Conservation (phyloP, 1,140 invertebrate species). For the Thaumatotibia leucotreta region DNA sequence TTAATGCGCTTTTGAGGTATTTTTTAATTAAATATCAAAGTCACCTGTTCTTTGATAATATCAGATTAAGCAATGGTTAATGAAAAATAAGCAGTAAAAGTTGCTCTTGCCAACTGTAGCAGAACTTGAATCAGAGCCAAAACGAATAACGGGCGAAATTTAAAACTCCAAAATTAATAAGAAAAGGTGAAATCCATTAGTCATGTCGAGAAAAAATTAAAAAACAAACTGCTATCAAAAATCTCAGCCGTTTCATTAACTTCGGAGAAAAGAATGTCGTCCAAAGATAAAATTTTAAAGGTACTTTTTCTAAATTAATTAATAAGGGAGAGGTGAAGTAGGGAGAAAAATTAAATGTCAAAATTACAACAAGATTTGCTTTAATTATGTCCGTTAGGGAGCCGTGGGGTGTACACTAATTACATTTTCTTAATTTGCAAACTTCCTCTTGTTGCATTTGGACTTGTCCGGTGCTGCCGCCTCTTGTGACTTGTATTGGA, state of each 20-base stretch:
- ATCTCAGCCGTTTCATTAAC: slow-evolving; percentile 62
- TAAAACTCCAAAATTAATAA: slow-evolving; percentile 32
- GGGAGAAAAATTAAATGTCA: slow-evolving; percentile 70
- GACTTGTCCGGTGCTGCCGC: slow-evolving; percentile 35
- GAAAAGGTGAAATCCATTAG: slow-evolving; percentile 21
- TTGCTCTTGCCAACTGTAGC: slow-evolving; percentile 16
- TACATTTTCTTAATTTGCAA: slow-evolving; percentile 74
- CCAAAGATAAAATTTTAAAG: slow-evolving; percentile 66
- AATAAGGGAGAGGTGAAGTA: slow-evolving; percentile 57
- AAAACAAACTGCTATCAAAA: slow-evolving; percentile 46
- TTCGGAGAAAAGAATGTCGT: slow-evolving; percentile 52
- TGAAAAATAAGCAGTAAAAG: not conserved
- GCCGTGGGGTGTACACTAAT: slow-evolving; percentile 43
- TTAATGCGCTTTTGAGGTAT: not conserved
- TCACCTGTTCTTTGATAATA: not conserved
- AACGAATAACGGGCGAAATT: slow-evolving; percentile 33
- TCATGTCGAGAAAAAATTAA: slow-evolving; percentile 10
- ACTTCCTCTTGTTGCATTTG: slow-evolving; percentile 36
- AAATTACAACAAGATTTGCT: slow-evolving; percentile 72
- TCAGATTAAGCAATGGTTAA: not conserved
- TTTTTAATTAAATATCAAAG: not conserved
- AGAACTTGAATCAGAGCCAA: slow-evolving; percentile 20
- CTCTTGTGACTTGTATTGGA: slow-evolving; percentile 26
- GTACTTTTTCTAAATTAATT: slow-evolving; percentile 67
- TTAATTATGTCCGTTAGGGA: slow-evolving; percentile 64